These are phyloP conservation scores for Ephestia elutella DNA, from an alignment of 1,140 invertebrate species.

Conservation along the genomic window DNA sequence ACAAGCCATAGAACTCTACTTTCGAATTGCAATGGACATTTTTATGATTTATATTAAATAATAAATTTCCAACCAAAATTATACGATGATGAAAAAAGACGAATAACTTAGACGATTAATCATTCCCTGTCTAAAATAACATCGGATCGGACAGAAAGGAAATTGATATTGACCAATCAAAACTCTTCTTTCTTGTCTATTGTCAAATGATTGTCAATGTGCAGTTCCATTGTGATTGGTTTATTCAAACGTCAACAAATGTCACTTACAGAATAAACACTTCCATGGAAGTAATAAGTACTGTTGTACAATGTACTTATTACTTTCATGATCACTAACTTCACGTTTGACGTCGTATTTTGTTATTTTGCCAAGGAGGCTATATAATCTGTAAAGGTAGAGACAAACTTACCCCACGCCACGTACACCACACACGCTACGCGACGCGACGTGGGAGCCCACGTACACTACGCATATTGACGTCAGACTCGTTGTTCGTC, in stretches of 20 bases:
- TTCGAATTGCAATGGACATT: constrained; percentile 31
- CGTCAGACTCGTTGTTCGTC: too few relatives aligned
- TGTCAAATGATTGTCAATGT: not conserved
- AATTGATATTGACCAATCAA: not conserved
- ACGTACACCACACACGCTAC: too few relatives aligned
- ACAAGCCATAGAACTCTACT: constrained; percentile 55
- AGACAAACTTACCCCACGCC: too few relatives aligned
- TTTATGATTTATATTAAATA: constrained; percentile 38
- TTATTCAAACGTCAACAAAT: not conserved
- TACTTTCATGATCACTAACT: too few relatives aligned
- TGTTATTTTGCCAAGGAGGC: too few relatives aligned
- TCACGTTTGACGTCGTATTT: too few relatives aligned
- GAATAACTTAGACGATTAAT: constrained; percentile 15
- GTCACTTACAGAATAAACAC: not conserved
- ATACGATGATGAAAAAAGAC: constrained; percentile 34
- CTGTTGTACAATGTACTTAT: too few relatives aligned
- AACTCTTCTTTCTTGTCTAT: not conserved
- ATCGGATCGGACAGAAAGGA: not conserved
- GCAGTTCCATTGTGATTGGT: not conserved
- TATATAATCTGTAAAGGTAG: too few relatives aligned
- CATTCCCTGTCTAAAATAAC: not conserved
- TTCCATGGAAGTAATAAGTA: too few relatives aligned
- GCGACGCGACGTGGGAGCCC: too few relatives aligned
- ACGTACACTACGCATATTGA: too few relatives aligned
- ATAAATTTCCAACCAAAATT: constrained; percentile 27